Base-by-base conservation (phyloP, 92 coral and sea anemone genomes). In the Paramuricea clavata region DNA sequence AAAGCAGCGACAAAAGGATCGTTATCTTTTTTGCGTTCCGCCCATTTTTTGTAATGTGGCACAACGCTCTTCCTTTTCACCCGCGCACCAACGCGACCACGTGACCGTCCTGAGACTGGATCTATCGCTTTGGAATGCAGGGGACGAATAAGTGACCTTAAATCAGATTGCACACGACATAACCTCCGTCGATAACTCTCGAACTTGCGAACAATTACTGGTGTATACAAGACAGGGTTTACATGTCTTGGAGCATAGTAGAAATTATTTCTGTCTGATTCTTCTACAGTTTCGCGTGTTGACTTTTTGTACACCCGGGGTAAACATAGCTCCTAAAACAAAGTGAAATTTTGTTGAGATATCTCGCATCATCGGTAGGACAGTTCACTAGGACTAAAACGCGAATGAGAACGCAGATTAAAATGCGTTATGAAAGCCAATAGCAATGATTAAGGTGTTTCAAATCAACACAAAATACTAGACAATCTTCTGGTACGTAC, bases 111-210 rank as follows among this genome's bases (percentile, higher is more conserved):
- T 26, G 21, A 54, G 25, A 2, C 32, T 12, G 74, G 84, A 13
- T 10, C 34, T 25, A 59, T 39, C 4, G 35, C 71, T 12, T 59
- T 28, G 49, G 44, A 39, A 59, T 15, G n/a, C 6, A 31, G 69
- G 16, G n/a, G 83, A 9, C 54, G 32, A 23, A 6, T 28, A 28
- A 11, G 41, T 65, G 68, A 47, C 52, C 52, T 47, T 1, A 52
- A 62, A 19, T 61, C 16, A 1, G 83, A 78, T 26, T 78, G 83
- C 34, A 50, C 68, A 28, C 12, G 26, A 52, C 35, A 28, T n/a
- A 79, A 28, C 15, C 84, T 79, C 33, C 67, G 73, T 34, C 74
- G 65, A 42, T 79, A 79, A 41, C n/a, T 61, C 36, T 79, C 84
- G 13, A 79, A 79, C 56, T 79, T 79, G 0, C 73, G 54, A n/a